Percentiles rank a stretch among this genome's conserved stretches.
phyloP scores from a whole-genome alignment of 2,888 invertebrate species.

The Polymixis flavicincta region DNA sequence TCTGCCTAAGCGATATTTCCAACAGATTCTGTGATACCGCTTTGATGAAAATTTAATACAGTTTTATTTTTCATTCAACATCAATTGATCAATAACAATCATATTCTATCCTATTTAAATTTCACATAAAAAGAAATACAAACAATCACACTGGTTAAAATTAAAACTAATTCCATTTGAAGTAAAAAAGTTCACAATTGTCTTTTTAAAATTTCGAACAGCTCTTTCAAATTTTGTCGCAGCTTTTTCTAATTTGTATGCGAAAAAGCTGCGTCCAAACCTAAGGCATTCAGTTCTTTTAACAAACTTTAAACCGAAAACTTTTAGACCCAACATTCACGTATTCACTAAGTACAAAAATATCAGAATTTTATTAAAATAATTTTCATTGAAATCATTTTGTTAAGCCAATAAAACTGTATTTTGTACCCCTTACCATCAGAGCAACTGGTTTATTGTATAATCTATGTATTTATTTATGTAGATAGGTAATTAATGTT shows the following conservation, averaged over 20 bases:
- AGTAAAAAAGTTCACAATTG: constrained; percentile 27
- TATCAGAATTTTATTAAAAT: constrained; percentile 76
- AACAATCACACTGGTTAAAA: constrained; percentile 39
- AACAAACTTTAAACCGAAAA: constrained; percentile 64
- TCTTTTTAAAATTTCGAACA: constrained; percentile 37
- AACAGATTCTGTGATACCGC: not conserved
- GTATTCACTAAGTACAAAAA: constrained; percentile 89
- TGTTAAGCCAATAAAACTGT: constrained; percentile 84
- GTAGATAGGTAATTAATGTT: constrained; percentile 66
- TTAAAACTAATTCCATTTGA: constrained; percentile 28
- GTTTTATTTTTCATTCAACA: constrained; percentile 1
- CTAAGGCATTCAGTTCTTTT: constrained; percentile 40
- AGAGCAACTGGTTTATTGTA: constrained; percentile 86
- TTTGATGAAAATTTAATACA: not conserved
- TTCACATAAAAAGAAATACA: constrained; percentile 33
- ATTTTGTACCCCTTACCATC: constrained; percentile 88
- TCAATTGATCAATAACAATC: constrained; percentile 43
- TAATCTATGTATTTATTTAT: constrained; percentile 69
- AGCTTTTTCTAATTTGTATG: constrained; percentile 52
- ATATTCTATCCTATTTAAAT: constrained; percentile 40
- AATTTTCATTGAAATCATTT: constrained; percentile 78
- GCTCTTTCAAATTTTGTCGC: constrained; percentile 25
- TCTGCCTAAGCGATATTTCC: constrained; percentile 3
- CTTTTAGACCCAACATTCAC: constrained; percentile 71
- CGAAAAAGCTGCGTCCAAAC: constrained; percentile 40